Percentiles rank a stretch among this genome's conserved stretches.
Evolutionary conservation across 1,140 invertebrate species (phyloP).

Genomic region (Danaus plexippus): DNA sequence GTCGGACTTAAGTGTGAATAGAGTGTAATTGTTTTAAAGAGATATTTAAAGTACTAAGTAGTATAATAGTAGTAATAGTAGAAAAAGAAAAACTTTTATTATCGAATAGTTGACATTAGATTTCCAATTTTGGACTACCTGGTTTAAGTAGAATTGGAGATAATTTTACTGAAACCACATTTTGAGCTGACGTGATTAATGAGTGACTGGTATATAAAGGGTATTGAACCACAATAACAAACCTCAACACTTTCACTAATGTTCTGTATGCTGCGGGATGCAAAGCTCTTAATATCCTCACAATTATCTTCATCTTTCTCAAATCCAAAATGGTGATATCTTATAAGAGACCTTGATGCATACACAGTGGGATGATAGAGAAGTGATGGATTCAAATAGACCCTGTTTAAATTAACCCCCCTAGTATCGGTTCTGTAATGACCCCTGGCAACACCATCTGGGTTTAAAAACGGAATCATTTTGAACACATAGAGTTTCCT

Average conservation of each 20-base stretch:
- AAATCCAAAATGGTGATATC: constrained; percentile 56
- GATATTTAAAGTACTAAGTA: no score
- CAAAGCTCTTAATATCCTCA: constrained; percentile 72
- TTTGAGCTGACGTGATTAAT: no score
- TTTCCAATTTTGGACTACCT: not conserved
- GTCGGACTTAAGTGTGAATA: no score
- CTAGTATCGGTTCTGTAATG: constrained; percentile 92
- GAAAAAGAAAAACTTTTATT: no score
- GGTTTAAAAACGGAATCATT: constrained; percentile 93
- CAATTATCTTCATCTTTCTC: constrained; percentile 57
- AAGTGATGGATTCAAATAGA: constrained; percentile 59
- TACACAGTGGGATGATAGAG: constrained; percentile 54
- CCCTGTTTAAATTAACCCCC: constrained; percentile 84
- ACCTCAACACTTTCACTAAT: constrained; percentile 54
- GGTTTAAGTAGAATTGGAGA: not conserved
- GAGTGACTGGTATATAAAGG: not conserved
- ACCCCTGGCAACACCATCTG: constrained; percentile 91
- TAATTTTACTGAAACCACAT: no score
- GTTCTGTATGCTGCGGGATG: constrained; percentile 52
- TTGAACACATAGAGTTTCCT: constrained; percentile 91
- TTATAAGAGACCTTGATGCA: constrained; percentile 57
- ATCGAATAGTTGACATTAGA: not conserved
- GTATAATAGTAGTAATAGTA: no score
- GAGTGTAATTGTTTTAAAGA: no score
- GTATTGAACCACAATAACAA: constrained; percentile 3